Base-by-base conservation (phyloP, 2,113 vertebrate genomes). In the Riparia riparia region DNA sequence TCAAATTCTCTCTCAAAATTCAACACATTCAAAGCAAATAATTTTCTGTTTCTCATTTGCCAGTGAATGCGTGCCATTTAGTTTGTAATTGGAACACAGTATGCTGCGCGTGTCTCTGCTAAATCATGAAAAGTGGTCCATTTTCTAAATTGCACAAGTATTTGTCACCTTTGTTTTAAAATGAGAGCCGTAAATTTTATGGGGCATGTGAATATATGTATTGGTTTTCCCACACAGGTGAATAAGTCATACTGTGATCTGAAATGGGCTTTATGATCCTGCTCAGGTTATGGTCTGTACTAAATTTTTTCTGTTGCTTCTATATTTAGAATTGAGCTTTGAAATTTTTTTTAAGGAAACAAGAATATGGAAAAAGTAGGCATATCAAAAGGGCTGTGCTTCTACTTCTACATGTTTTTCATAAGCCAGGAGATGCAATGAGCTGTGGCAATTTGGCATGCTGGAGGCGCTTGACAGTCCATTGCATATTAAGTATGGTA, bases 151-250 rank as follows among this genome's bases (percentile, higher is more conserved):
- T 50, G 82, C 86, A 77, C 51, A 58, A 93, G 82, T 74, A 49
- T 95, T 96, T 96, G 90, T 88, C 86, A 96, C 89, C 84, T 96
- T 88, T 96, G 90, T 91, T 91, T 90, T 91, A 93, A 90, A 94
- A 91, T 44, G 60, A 56, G 70, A 88, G 16, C 31, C 69, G 84
- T 97, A 89, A 86, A 94, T 96, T 97, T 96, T 91, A 97, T 82
- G 72, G 83, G 49, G 72, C 58, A 7, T 88, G 61, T 86, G 63
- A 90, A 91, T 82, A 74, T 79, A 82, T 86, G 20, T 86, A 60
- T 79, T 78, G 51, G 76, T 78, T 89, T 93, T 86, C 76, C 69
- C 80, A 87, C 53, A 69, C 58, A 78, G 74, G 72, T 84, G 26
- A 90, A 49, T 90, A 83, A 80, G 51, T 86, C 6, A 1, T 73